Conservation (phyloP, 1,140 invertebrate species). For the Apis mellifera region DNA sequence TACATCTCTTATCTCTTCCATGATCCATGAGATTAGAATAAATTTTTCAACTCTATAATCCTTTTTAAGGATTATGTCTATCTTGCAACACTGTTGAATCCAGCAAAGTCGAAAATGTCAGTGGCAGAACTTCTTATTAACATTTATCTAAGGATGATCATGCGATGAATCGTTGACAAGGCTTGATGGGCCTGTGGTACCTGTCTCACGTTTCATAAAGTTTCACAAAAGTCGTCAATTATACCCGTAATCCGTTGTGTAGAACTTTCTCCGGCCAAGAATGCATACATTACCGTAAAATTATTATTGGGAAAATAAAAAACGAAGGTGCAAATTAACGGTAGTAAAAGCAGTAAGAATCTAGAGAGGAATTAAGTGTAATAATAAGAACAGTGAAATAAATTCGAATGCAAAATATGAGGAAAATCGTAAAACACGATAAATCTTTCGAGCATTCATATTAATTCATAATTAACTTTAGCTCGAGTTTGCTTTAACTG, state of each 20-base stretch:
- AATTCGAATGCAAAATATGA: background rate
- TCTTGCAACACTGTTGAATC: background rate
- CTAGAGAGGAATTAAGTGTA: background rate
- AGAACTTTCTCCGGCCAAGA: constrained; percentile 14
- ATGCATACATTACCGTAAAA: constrained; percentile 4
- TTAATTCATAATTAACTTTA: background rate
- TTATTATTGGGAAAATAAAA: constrained; percentile 4
- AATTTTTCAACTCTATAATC: no score
- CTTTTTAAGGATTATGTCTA: no score
- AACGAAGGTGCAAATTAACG: constrained; percentile 10
- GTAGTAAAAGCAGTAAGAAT: background rate
- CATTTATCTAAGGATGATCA: constrained; percentile 3
- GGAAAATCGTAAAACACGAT: background rate
- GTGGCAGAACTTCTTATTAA: constrained; percentile 29
- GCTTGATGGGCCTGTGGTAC: background rate
- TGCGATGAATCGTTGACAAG: background rate
- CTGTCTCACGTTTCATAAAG: background rate
- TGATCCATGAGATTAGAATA: no score
- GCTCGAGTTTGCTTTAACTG: background rate
- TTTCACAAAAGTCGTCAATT: background rate
- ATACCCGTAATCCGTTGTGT: background rate
- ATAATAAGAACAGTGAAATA: background rate
- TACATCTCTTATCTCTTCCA: no score
- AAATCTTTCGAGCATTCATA: background rate
- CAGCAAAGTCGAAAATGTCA: constrained; percentile 20